A percentile compares a stretch with the other conserved stretches of the same genome.
These are phyloP conservation scores for Philantomba maxwellii DNA, from an alignment of 2,113 vertebrate genomes.

Conservation along the genomic window DNA sequence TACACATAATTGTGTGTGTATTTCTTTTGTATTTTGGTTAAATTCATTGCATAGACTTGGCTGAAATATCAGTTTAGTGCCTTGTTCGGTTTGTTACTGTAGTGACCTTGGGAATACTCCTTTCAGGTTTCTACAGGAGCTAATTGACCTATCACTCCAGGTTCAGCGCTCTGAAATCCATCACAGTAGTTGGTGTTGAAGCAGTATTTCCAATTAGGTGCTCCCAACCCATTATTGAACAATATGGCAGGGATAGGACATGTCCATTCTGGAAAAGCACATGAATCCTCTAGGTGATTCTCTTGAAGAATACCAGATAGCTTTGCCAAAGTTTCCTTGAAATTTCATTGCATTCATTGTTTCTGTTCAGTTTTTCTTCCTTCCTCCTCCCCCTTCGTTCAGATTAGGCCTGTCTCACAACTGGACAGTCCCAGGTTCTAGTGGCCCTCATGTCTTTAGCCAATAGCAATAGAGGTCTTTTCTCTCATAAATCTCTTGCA, in stretches of 20 bases:
- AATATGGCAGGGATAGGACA: neutral
- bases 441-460: neutral
- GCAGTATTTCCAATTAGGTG: rapidly evolving
- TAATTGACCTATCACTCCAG: neutral
- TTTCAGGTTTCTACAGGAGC: neutral
- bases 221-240: neutral
- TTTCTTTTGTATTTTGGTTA: neutral
- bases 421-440: neutral
- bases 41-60: neutral
- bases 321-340: neutral
- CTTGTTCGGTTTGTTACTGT: neutral
- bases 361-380: neutral
- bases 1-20: neutral
- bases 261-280: neutral
- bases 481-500: neutral
- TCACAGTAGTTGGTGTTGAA: neutral
- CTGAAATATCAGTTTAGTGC: neutral
- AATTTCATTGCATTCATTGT: neutral
- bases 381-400: neutral
- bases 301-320: neutral
- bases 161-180: neutral
- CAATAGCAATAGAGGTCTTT: neutral
- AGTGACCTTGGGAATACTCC: neutral
- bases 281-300: neutral
- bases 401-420: too few species aligned